Evolutionary conservation across 2,888 invertebrate genomes (phyloP).

Genomic region (Leptothorax acervorum): DNA sequence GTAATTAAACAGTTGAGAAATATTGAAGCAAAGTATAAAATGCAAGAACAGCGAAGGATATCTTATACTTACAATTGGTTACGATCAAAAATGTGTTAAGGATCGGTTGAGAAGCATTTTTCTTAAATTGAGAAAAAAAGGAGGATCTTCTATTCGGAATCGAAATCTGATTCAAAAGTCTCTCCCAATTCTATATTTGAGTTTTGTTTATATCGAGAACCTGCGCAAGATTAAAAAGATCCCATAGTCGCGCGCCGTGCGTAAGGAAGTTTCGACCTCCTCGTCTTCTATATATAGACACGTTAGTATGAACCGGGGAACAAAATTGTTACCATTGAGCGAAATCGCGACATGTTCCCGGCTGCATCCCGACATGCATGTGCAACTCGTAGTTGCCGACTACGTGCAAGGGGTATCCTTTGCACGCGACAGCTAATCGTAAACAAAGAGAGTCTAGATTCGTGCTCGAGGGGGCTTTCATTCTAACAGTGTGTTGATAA

Average conservation of each 20-base stretch:
- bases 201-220: background rate
- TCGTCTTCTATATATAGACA: conserved; percentile 41
- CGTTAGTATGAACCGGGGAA: conserved; percentile 35
- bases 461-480: conserved; percentile 25
- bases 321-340: conserved; percentile 44
- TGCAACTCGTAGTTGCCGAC: conserved; percentile 25
- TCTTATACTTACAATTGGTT: background rate
- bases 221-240: conserved; percentile 16
- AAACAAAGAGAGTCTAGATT: conserved; percentile 46
- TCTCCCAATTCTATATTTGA: background rate
- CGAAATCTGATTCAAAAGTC: background rate
- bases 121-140: background rate
- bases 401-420: conserved; percentile 1
- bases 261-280: conserved; percentile 19
- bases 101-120: background rate
- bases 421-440: conserved; percentile 45
- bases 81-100: background rate
- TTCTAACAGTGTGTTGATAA: conserved; percentile 6
- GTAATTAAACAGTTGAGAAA: background rate
- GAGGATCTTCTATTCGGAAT: background rate
- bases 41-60: background rate
- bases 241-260: background rate
- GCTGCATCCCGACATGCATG: conserved; percentile 37
- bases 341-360: conserved; percentile 39
- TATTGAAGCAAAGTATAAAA: background rate